A percentile compares a stretch with the other conserved stretches of the same genome.
phyloP scores from a whole-genome alignment of 2,888 invertebrate species.

The Polymixis flavicincta region DNA sequence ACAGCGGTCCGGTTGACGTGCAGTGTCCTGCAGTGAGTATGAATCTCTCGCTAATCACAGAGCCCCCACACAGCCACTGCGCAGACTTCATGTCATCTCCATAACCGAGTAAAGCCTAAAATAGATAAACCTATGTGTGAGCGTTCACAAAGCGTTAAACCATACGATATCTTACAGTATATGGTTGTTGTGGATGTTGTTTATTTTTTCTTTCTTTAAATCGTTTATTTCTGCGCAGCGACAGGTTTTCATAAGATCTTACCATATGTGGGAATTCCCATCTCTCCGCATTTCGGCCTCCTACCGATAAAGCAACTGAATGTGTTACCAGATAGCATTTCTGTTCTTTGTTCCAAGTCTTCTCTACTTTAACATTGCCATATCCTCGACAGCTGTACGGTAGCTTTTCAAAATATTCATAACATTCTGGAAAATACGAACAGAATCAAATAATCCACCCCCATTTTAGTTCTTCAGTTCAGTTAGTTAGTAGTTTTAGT shows the following conservation, averaged over 20 bases:
- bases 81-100: conserved; percentile 43
- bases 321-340: conserved; percentile 3
- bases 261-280: conserved; percentile 60
- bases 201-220: background rate
- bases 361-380: background rate
- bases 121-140: background rate
- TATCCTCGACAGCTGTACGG: conserved; percentile 37
- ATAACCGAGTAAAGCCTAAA: conserved; percentile 57
- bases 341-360: conserved; percentile 11
- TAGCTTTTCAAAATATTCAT: conserved; percentile 45
- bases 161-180: background rate
- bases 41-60: conserved; percentile 69
- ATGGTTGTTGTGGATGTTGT: background rate
- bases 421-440: conserved; percentile 40
- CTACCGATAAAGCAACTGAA: background rate
- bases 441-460: background rate
- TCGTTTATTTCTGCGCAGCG: background rate
- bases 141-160: background rate
- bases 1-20: conserved; percentile 16
- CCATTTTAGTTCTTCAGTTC: background rate
- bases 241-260: background rate
- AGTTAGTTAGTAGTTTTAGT: no score
- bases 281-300: conserved; percentile 41
- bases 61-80: conserved; percentile 70
- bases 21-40: conserved; percentile 69